These are phyloP conservation scores for Poecilia wingei DNA, from an alignment of 2,797 vertebrate genomes.

Conservation along the genomic window DNA sequence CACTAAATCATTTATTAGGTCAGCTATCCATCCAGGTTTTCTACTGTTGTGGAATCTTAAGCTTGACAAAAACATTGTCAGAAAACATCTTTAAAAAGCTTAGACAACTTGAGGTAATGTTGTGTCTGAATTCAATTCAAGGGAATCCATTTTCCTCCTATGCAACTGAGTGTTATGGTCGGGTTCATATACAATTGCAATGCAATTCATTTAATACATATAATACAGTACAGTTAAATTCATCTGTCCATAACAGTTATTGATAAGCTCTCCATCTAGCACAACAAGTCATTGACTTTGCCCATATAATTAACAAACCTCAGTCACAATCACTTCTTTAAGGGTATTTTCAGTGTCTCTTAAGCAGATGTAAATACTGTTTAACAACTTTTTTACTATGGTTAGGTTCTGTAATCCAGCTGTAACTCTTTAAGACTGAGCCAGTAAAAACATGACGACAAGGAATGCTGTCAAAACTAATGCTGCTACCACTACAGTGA, in stretches of 20 bases:
- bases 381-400: background rate
- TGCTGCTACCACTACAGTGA: slow-evolving; percentile 15
- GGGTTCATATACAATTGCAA: background rate
- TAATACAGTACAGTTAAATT: background rate
- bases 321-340: background rate
- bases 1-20: slow-evolving; percentile 62
- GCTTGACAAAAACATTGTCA: slow-evolving; percentile 26
- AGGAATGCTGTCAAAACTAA: slow-evolving; percentile 1
- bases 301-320: background rate
- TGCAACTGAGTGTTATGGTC: background rate
- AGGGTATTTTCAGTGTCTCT: background rate
- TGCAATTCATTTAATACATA: background rate
- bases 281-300: background rate
- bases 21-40: slow-evolving; percentile 37
- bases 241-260: background rate
- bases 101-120: background rate
- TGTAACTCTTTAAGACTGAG: background rate
- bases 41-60: slow-evolving; percentile 30
- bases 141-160: background rate
- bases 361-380: slow-evolving; percentile 3
- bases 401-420: slow-evolving; percentile 14
- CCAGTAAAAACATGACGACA: slow-evolving; percentile 9
- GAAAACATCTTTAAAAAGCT: slow-evolving; percentile 9
- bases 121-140: background rate
- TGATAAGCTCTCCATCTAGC: background rate